Evolutionary conservation across 1,140 invertebrate species (phyloP).

Genomic region (Saccostrea echinata): DNA sequence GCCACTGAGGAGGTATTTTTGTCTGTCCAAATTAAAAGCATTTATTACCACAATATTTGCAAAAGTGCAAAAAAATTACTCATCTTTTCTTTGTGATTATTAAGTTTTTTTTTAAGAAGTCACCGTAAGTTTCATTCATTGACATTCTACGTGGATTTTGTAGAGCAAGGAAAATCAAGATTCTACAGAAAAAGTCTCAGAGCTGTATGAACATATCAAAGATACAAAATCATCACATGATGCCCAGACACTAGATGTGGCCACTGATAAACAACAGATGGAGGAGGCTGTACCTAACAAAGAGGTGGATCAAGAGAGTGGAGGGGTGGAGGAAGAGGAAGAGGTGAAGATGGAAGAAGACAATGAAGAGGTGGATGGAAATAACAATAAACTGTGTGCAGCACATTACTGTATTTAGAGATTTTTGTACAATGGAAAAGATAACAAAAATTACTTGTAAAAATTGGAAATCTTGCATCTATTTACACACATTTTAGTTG

Average conservation of each 20-base stretch:
- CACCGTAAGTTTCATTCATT: conserved; percentile 72
- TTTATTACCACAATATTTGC: no score
- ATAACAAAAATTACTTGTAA: no score
- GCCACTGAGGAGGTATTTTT: not conserved
- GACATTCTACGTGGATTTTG: conserved; percentile 72
- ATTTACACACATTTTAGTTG: no score
- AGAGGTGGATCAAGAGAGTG: conserved; percentile 67
- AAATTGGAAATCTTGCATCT: no score
- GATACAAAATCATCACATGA: conserved; percentile 85
- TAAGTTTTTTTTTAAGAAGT: no score
- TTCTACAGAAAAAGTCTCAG: conserved; percentile 76
- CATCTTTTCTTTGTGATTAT: no score
- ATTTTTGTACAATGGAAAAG: no score
- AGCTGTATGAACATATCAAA: conserved; percentile 92
- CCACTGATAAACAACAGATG: conserved; percentile 88
- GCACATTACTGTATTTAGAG: no score
- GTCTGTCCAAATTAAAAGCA: no score
- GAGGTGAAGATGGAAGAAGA: conserved; percentile 71
- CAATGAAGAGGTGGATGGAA: not conserved
- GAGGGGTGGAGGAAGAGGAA: conserved; percentile 63
- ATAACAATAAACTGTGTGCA: not conserved
- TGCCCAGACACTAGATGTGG: conserved; percentile 83
- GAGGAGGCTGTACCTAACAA: conserved; percentile 84
- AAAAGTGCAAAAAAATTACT: conserved; percentile 75
- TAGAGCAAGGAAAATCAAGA: conserved; percentile 48